Evolutionary conservation across 2,797 vertebrate species (phyloP).

Genomic region (Cirrhinus mrigala): DNA sequence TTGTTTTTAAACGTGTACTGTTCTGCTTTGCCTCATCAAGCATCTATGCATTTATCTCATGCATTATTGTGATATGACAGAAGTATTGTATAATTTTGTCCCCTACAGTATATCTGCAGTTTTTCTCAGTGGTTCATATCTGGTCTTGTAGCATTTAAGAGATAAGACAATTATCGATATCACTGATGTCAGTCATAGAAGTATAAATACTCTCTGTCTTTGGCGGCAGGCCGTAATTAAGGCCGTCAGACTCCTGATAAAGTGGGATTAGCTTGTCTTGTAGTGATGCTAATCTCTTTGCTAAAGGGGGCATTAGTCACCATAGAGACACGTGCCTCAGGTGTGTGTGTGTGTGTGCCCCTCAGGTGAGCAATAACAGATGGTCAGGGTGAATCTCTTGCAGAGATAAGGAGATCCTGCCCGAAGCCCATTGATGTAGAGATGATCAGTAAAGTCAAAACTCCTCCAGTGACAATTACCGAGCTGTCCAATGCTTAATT

Average conservation of each 20-base stretch:
- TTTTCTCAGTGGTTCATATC: constrained; percentile 32
- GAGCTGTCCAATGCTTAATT: not conserved
- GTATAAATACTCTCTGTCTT: constrained; percentile 28
- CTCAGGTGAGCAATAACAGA: constrained; percentile 50
- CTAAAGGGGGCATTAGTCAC: constrained; percentile 57
- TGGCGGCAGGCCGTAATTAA: constrained; percentile 50
- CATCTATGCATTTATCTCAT: not conserved
- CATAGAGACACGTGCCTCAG: constrained; percentile 59
- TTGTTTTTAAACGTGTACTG: not conserved
- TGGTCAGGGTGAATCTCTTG: constrained; percentile 42
- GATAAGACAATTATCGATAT: constrained; percentile 12
- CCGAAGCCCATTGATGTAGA: constrained; percentile 18
- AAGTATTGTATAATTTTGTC: not conserved
- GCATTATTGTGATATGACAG: not conserved
- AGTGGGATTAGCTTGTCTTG: constrained; percentile 61
- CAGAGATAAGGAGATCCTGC: constrained; percentile 37
- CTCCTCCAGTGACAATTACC: constrained; percentile 51
- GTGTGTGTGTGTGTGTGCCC: constrained; percentile 49
- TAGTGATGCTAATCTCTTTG: constrained; percentile 58
- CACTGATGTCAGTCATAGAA: not conserved
- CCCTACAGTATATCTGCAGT: not conserved
- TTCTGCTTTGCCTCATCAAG: not conserved
- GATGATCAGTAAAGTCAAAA: constrained; percentile 46
- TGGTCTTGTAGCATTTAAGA: not conserved
- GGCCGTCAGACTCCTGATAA: constrained; percentile 50